A percentile compares a stretch with the other conserved stretches of the same genome.
Evolutionary conservation across 2,888 invertebrate genomes (phyloP).

Genomic region (Caenorhabditis angaria): DNA sequence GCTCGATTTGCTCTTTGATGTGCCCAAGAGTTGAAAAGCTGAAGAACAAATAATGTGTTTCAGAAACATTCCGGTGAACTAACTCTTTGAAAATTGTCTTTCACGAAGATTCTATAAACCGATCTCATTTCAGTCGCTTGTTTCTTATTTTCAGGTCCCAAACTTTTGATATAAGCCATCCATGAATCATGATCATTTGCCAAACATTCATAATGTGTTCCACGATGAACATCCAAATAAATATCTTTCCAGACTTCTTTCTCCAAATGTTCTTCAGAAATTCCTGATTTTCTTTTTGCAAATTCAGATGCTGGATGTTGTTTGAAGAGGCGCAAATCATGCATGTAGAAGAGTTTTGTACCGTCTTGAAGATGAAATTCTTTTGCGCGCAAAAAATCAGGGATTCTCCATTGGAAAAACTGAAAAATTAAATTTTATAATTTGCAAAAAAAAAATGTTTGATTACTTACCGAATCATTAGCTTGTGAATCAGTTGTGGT

Average conservation of each 20-base stretch:
- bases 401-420: not conserved
- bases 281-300: not conserved
- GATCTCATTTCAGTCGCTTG: not conserved
- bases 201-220: conserved; percentile 3
- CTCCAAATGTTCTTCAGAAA: not conserved
- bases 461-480: not conserved
- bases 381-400: not conserved
- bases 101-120: not conserved
- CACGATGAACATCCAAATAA: not conserved
- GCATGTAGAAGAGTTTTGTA: not conserved
- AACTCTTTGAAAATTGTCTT: not conserved
- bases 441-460: not conserved
- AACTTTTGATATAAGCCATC: not conserved
- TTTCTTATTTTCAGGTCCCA: not conserved
- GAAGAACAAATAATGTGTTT: not conserved
- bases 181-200: not conserved
- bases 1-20: not conserved
- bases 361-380: not conserved
- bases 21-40: not conserved
- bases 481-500: not conserved
- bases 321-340: not conserved
- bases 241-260: not conserved
- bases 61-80: not conserved
- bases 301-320: not conserved
- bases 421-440: not conserved